Evolutionary conservation across 2,797 vertebrate species (phyloP).

Genomic region (Clarias pachynema): DNA sequence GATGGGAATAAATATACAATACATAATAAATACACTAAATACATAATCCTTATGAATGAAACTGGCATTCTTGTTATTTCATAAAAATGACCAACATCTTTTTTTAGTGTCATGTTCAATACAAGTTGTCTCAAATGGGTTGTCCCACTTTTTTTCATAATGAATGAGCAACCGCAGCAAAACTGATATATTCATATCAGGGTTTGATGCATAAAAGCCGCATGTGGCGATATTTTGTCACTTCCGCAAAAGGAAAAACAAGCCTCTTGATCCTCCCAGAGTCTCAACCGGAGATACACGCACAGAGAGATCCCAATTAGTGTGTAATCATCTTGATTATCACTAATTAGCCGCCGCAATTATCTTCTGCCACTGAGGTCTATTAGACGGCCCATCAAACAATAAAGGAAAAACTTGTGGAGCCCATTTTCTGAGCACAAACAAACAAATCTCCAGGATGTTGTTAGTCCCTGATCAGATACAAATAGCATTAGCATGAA

Average conservation of each 20-base stretch:
- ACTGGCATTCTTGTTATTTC: not conserved
- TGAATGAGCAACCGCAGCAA: not conserved
- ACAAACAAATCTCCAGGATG: slow-evolving; percentile 20
- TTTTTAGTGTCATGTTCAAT: not conserved
- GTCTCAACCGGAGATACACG: slow-evolving; percentile 52
- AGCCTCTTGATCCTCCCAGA: slow-evolving; percentile 59
- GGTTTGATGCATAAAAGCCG: not conserved
- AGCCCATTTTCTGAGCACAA: slow-evolving; percentile 54
- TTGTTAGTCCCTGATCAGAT: slow-evolving; percentile 48
- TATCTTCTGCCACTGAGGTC: slow-evolving; percentile 64
- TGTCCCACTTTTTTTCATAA: not conserved
- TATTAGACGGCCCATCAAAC: slow-evolving; percentile 64
- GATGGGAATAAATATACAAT: not conserved
- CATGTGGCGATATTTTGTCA: slow-evolving; percentile 18
- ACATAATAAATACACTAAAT: no score
- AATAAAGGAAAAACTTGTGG: slow-evolving; percentile 56
- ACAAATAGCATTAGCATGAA: slow-evolving; percentile 61
- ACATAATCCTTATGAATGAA: not conserved
- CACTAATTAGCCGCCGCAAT: slow-evolving; percentile 65
- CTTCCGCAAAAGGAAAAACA: slow-evolving; percentile 33
- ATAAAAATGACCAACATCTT: not conserved
- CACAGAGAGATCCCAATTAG: slow-evolving; percentile 57
- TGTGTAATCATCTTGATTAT: slow-evolving; percentile 67
- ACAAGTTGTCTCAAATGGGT: not conserved
- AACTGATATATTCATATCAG: slow-evolving; percentile 1